Base-by-base conservation (phyloP, 2,113 vertebrate genomes). In the Neogale vison region DNA sequence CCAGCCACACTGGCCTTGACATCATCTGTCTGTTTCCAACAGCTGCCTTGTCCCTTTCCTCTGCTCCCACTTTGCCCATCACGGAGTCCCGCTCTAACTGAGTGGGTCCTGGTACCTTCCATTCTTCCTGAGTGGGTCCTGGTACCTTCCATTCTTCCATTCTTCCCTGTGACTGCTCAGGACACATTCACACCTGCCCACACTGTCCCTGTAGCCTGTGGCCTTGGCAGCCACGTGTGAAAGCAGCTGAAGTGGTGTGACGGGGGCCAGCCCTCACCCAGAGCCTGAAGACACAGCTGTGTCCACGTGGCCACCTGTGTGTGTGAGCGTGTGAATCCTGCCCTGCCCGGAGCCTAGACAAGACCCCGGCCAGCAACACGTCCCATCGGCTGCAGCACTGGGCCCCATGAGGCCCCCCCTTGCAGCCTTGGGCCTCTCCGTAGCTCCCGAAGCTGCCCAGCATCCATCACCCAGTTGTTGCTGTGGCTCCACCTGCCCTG, bases 271-370 rank as follows among this genome's bases (percentile, higher is more conserved):
- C 69, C 9, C n/a, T 57, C 10, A 23, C n/a, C 2, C 1, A 7
- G 82, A 50, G 47, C 59, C 42, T 29, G 6, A 23, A 1, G 79
- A 50, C 31, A 3, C 10, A 4, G 79, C 8, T 15, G 9, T 6
- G 8, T 36, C 50, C 21, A 1, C 6, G 34, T 2, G 1, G 17
- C 77, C 31, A 17, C 5, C 4, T 4, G 17, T 31, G n/a, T 4
- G 4, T 31, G n/a, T 39, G 24, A 10, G 88, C 6, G 24, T 18
- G 52, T 55, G 52, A 55, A 18, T 55, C 21, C n/a, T 18, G 12
- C 13, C 63, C 77, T 34, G 4, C 26, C 77, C 4, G 1, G 13
- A 18, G 45, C 34, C 36, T 31, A 14, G n/a, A 34, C 2, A 6
- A 2, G 1, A 36, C 42, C 79, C 6, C 3, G 1, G 34, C 76